Base-by-base conservation (phyloP, 2,113 vertebrate species). In the Chaetodon auriga region DNA sequence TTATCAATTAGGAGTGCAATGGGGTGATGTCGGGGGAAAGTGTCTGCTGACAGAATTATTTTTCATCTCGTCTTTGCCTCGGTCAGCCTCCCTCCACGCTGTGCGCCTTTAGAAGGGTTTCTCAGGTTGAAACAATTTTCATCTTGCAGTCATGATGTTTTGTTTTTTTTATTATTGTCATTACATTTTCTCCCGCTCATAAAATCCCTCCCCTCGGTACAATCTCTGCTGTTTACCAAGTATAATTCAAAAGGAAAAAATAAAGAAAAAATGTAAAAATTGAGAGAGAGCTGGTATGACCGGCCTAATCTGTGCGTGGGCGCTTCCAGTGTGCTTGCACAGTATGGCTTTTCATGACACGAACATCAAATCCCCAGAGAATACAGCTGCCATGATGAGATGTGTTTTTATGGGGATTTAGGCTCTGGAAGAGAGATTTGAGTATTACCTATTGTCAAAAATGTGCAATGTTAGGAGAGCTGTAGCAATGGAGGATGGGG, bases 251-350 rank as follows among this genome's bases (percentile, higher is more conserved):
- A 85, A 68, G 71, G 70, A 36, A 57, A 45, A 72, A 61, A 80
- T 1, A 75, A 57, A 84, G 23, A 62, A 66, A 49, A 79, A 78
- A 87, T 84, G 82, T 74, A 78, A 79, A 84, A 91, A 78, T 13
- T 10, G 71, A 80, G 83, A 78, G 71, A 48, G 87, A 68, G 85
- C 84, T 60, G 73, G 72, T 90, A 68, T 90, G 90, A 92, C 90
- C 89, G 2, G 77, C 64, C 83, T 93, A 94, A 94, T 93, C 94
- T 87, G 81, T 71, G 89, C 80, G 94, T 94, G 91, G 94, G 94
- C 23, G 82, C 75, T 9, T 72, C 88, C 89, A 60, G 74, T 70
- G 88, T 81, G 86, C 79, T 84, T 14, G 78, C 82, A 71, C 89
- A 72, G 75, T 64, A 77, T 73, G 92, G 91, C 84, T 93, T 89